Evolutionary conservation across 92 coral and sea anemone species (phyloP).

Genomic region (Paramuricea clavata): DNA sequence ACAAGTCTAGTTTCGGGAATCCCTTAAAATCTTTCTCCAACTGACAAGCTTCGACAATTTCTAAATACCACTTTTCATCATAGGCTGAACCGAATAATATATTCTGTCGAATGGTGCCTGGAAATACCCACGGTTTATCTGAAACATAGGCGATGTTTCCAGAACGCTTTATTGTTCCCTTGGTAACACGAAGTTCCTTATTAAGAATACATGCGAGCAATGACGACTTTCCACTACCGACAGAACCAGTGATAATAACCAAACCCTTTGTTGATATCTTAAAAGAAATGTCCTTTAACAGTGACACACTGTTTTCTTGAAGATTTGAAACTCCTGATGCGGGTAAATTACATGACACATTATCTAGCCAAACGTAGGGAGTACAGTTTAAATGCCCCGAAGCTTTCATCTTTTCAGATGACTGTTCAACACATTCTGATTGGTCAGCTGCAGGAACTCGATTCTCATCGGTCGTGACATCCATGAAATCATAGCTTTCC

Average conservation of each 20-base stretch:
- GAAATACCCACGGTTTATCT: slow-evolving; percentile 17
- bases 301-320: too few relatives aligned
- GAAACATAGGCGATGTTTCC: slow-evolving; percentile 27
- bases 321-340: neutral
- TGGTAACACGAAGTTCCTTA: neutral
- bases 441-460: too few relatives aligned
- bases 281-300: too few relatives aligned
- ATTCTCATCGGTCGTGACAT: too few relatives aligned
- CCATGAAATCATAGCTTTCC: neutral
- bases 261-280: neutral
- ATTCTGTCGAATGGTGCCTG: slow-evolving; percentile 25
- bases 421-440: neutral
- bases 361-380: too few relatives aligned
- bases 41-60: slow-evolving; percentile 12
- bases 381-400: too few relatives aligned
- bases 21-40: neutral
- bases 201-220: neutral
- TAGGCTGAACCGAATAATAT: too few relatives aligned
- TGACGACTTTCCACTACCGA: slow-evolving; percentile 30
- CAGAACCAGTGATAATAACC: slow-evolving; percentile 4
- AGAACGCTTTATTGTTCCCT: neutral
- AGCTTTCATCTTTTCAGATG: neutral
- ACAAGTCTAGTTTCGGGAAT: slow-evolving; percentile 10
- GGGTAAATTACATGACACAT: neutral
- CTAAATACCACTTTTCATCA: neutral